Evolutionary conservation across 2,797 vertebrate genomes (phyloP), one percentile per base, ranked within the genome.

Genomic region (Ibycter americanus): DNA sequence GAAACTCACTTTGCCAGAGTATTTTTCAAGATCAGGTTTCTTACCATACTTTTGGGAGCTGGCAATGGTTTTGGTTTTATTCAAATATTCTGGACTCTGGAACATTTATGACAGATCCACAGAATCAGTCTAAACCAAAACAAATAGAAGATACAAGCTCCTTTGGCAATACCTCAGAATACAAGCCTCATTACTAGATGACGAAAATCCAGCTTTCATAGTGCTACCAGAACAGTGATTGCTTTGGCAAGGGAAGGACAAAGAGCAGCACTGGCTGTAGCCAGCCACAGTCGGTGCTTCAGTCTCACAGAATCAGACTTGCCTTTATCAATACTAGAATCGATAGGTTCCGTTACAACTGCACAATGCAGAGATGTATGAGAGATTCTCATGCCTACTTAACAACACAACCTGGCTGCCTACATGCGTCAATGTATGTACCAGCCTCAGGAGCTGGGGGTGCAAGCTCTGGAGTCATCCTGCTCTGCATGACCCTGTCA

Each of bases 21-120:
- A 2, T 99, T 99, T 96, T 99, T 98, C 89, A 98, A 98, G 91
- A 98, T 98, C 42, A 97, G 98, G 92, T 98, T 98, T 94, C 97
- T 98, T 29, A 98, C 98, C 52, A 97, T 98, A 71, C 25, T 93
- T 40, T 98, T 98, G 56, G 98, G 98, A 47, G 78, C 98, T 76
- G 83, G 94, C 76, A 98, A 98, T 47, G 97, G 97, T 29, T 93
- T 99, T 73, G 70, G 95, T 96, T 99, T 99, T 61, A 98, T 99
- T 88, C 98, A 98, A 12, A 98, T 98, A 80, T 98, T 99, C 95
- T 96, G 98, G 86, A 98, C 98, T 98, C 82, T 96, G 98, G 72
- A 93, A 96, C 68, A 81, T 97, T 81, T 97, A 89, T 87, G 88
- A 71, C 62, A 95, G 76, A 83, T 40, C 38, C 32, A n/a, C 32